Base-by-base conservation (phyloP, 53 echinoderm and acorn worm species). In the Echinarachnius parma region DNA sequence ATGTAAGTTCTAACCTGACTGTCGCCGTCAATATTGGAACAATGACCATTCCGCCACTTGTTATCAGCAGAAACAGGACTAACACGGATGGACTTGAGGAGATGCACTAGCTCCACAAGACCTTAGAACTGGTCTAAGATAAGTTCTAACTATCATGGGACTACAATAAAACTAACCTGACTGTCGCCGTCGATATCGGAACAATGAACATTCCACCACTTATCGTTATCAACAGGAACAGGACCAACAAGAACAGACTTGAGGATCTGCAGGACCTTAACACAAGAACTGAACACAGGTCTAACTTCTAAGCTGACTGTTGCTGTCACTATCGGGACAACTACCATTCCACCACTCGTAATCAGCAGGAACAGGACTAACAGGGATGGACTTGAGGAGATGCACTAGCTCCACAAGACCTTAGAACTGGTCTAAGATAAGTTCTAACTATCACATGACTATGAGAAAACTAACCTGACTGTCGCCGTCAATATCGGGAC, bases 401-500 rank as follows among this genome's bases (percentile, higher is more conserved):
- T 16, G 20, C 52, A 50, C n/a, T n/a, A n/a, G n/a, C n/a, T n/a
- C n/a, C 8, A 42, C 42, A 42, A 42, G 42, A 42, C 13, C 13
- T 9, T 42, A 13, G 42, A 42, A n/a, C n/a, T n/a, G n/a, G n/a
- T n/a, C n/a, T n/a, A n/a, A n/a, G n/a, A n/a, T n/a, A n/a, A n/a
- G n/a, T n/a, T n/a, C n/a, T n/a, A n/a, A n/a, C n/a, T n/a, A n/a
- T 60, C 15, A 9, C 61, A 30, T 30, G 20, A 21, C 2, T 16
- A 11, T 28, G 45, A 30, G 16, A 3, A 59, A 18, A 69, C 69
- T 20, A 5, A 69, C 69, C 69, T 49, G 31, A 69, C 32, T 0
- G 69, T 69, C 16, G 69, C 69, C 10, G 69, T 69, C 53, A 32
- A 53, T 20, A 34, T 35, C 3, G 53, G 53, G 2, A 69, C 53